These are phyloP conservation scores for Colossoma macropomum DNA, from an alignment of 2,113 vertebrate genomes.

Conservation along the genomic window DNA sequence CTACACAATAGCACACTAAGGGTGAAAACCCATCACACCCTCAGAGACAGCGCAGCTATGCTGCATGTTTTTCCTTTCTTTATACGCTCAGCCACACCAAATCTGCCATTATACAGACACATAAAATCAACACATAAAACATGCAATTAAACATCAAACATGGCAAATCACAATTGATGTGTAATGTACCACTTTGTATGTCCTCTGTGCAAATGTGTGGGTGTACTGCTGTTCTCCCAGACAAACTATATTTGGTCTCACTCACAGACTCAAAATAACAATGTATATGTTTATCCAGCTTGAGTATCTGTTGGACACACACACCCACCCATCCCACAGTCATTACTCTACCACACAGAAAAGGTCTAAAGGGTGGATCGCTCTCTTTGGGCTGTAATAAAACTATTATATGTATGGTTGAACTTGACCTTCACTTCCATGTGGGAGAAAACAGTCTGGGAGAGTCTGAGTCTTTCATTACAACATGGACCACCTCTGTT, in stretches of 20 bases:
- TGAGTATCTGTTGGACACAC: slow-evolving; percentile 2
- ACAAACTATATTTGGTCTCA: not conserved
- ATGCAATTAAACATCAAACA: not conserved
- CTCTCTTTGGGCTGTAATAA: slow-evolving; percentile 23
- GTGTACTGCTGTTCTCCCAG: not conserved
- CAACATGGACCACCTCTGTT: slow-evolving; percentile 8
- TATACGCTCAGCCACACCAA: not conserved
- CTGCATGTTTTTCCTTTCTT: not conserved
- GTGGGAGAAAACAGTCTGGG: not conserved
- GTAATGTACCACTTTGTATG: not conserved
- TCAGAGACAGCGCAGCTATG: not conserved
- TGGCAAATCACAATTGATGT: not conserved
- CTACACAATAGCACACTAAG: not conserved
- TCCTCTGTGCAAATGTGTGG: not conserved
- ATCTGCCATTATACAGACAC: not conserved
- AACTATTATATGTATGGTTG: not conserved
- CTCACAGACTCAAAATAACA: slow-evolving; percentile 7
- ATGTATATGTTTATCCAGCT: not conserved
- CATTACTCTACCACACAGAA: slow-evolving; percentile 13
- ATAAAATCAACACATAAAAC: slow-evolving; percentile 8
- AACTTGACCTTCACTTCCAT: slow-evolving; percentile 24
- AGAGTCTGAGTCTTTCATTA: slow-evolving; percentile 24
- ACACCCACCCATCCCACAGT: not conserved
- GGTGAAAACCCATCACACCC: not conserved
- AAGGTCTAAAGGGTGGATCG: slow-evolving; percentile 27